Evolutionary conservation across 1,140 invertebrate genomes (phyloP).

Genomic region (Drosophila suzukii): DNA sequence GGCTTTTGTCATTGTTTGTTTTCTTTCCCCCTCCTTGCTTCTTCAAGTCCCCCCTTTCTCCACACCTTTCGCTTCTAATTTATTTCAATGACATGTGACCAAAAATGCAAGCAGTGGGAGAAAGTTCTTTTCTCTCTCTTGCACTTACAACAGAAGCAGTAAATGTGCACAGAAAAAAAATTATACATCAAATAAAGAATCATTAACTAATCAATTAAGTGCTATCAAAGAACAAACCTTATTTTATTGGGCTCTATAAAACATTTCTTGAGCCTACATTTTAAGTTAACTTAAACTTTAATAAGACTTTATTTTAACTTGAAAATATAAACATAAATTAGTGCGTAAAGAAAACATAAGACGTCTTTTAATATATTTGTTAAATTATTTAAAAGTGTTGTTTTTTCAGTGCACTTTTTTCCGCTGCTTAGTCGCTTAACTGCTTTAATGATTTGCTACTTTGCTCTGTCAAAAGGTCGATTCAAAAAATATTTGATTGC

Average conservation of each 20-base stretch:
- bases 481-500: slow-evolving; percentile 26
- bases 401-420: background rate
- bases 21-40: slow-evolving; percentile 1
- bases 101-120: slow-evolving; percentile 51
- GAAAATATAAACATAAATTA: too few relatives aligned
- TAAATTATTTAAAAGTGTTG: background rate
- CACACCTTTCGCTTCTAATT: slow-evolving; percentile 58
- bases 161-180: background rate
- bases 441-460: slow-evolving; percentile 22
- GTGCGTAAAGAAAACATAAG: too few relatives aligned
- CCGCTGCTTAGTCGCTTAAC: slow-evolving; percentile 1
- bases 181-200: too few relatives aligned
- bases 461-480: slow-evolving; percentile 45
- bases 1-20: slow-evolving; percentile 57
- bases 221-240: too few relatives aligned
- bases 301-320: too few relatives aligned
- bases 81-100: slow-evolving; percentile 75
- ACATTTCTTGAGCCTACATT: too few relatives aligned
- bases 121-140: slow-evolving; percentile 38
- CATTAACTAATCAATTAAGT: too few relatives aligned
- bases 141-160: background rate
- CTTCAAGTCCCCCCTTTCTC: background rate
- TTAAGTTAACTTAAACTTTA: too few relatives aligned
- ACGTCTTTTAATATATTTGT: too few relatives aligned
- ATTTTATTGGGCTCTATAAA: too few relatives aligned